Evolutionary conservation across 37 sponge, comb jelly and placozoan species (phyloP), one percentile per base, ranked within the genome.

Genomic region (Hormiphora californensis): DNA sequence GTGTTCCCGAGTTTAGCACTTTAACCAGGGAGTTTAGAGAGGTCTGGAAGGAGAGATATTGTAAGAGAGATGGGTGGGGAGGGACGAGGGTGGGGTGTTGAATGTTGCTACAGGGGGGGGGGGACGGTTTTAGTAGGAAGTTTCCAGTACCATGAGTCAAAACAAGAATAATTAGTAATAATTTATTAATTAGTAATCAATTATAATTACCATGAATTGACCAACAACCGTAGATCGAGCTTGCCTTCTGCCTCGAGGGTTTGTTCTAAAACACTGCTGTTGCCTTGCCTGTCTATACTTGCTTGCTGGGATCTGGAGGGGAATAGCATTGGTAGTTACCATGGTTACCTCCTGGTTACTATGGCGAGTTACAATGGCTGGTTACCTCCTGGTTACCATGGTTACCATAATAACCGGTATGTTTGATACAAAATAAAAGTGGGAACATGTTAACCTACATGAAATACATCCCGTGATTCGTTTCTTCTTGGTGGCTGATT

Each of bases 1-100:
- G 98, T 22, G 92, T 90, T 23, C 94, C 91, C 44, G 69, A 65
- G 85, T 91, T 90, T 43, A 97, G 89, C 30, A 88, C 85, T 30
- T 92, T 93, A 93, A 97, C 92, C 69, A 97, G 91, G 40, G 89
- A 55, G 21, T 73, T 43, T 31, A 97, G 91, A 9, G 94, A 94
- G 28, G 89, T 63, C 87, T 93, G 87, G 9, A 0, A 57, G 54
- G 54, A 33, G 67, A 32, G n/a, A n/a, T n/a, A n/a, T n/a, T n/a
- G n/a, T n/a, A n/a, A n/a, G n/a, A n/a, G n/a, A n/a, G n/a, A n/a
- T n/a, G n/a, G n/a, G n/a, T n/a, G n/a, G n/a, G n/a, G n/a, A n/a
- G n/a, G n/a, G n/a, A n/a, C n/a, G 57, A 85, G 30, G 19, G 67
- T 28, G 32, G 46, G 44, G 32, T 87, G 44, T 32, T 37, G 32